Conservation (phyloP, 2,888 invertebrate genomes). For the Erynnis tages region DNA sequence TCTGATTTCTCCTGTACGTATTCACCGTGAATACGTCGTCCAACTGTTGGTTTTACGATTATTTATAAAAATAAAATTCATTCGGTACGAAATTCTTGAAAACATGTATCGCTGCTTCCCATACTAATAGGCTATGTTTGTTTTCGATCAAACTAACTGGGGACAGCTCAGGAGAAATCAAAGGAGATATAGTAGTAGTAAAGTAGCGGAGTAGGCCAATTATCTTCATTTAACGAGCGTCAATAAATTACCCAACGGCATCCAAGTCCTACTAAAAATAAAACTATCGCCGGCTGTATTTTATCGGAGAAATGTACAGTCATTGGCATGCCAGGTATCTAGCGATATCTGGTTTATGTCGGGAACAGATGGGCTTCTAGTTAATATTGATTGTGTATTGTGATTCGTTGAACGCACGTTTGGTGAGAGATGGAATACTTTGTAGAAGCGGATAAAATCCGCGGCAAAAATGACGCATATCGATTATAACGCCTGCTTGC, state of each 20-base stretch:
- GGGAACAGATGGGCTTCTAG: conserved; percentile 2
- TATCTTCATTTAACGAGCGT: conserved; percentile 22
- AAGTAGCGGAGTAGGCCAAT: conserved; percentile 17
- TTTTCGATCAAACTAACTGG: conserved; percentile 9
- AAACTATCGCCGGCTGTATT: conserved; percentile 12
- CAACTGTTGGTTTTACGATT: too few relatives aligned
- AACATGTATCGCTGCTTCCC: too few relatives aligned
- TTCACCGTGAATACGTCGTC: too few relatives aligned
- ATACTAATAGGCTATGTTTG: neutral
- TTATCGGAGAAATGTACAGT: conserved; percentile 16
- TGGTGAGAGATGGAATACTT: too few relatives aligned
- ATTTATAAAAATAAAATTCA: too few relatives aligned
- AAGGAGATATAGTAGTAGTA: conserved; percentile 3
- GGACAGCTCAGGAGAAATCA: conserved; percentile 1
- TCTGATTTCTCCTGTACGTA: too few relatives aligned
- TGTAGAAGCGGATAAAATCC: too few relatives aligned
- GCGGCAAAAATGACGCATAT: too few relatives aligned
- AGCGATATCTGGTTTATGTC: conserved; percentile 11
- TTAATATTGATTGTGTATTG: neutral
- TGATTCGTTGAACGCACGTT: too few relatives aligned
- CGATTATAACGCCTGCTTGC: too few relatives aligned
- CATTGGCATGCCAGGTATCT: conserved; percentile 11
- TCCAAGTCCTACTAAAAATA: conserved; percentile 19
- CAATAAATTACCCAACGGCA: conserved; percentile 19
- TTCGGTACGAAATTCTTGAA: too few relatives aligned